Conservation (phyloP, 2,113 vertebrate species). For the Felis catus region F.catus_Fca126_mat1.0 CM031412.1:39357501-39358000, state of each 20-base stretch:
- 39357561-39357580: background rate
- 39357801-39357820: background rate
- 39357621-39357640: no score
- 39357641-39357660: no score
- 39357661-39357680: no score
- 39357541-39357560: background rate
- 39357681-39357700: no score
- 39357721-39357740: no score
- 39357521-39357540: background rate
- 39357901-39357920: background rate
- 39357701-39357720: no score
- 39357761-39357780: no score
- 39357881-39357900: background rate
- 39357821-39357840: background rate
- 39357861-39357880: background rate
- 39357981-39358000: background rate
- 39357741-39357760: no score
- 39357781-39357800: no score
- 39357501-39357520: background rate
- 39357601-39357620: background rate
- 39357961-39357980: background rate
- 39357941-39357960: background rate
- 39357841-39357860: background rate
- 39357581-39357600: conserved; percentile 39
- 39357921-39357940: background rate